Percentiles rank a stretch among this genome's conserved stretches.
Evolutionary conservation across 2,888 invertebrate genomes (phyloP).

Genomic region (Helicoverpa assulta): DNA sequence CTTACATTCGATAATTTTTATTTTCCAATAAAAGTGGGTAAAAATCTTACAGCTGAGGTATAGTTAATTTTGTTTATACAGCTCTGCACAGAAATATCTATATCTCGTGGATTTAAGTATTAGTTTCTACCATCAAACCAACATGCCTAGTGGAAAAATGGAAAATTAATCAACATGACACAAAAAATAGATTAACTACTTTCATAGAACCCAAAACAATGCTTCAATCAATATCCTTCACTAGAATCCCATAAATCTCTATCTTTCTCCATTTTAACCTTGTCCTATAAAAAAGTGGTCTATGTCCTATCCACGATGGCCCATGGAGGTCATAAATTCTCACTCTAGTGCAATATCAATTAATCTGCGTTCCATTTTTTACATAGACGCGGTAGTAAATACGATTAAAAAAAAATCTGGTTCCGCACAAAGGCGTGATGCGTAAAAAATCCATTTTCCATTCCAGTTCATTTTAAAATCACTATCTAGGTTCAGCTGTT

Average conservation of each 20-base stretch:
- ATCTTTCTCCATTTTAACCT: neutral
- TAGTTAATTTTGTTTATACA: too few species aligned
- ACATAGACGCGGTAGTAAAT: neutral
- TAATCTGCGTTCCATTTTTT: neutral
- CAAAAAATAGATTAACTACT: too few species aligned
- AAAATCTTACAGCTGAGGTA: too few species aligned
- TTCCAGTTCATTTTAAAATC: conserved; percentile 39
- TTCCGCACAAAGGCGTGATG: conserved; percentile 12
- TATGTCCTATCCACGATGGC: neutral
- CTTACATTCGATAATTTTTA: too few species aligned
- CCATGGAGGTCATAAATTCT: neutral
- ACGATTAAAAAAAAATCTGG: conserved; percentile 10
- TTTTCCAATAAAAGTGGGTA: too few species aligned
- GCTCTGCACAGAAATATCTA: too few species aligned
- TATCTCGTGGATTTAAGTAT: too few species aligned
- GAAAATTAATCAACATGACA: too few species aligned
- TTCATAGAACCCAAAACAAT: neutral
- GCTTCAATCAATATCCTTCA: too few species aligned
- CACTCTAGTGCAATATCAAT: conserved; percentile 1
- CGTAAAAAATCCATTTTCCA: conserved; percentile 48
- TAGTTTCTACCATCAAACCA: too few species aligned
- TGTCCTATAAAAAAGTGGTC: neutral
- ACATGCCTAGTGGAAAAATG: too few species aligned
- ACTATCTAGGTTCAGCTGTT: conserved; percentile 21
- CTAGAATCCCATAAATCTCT: too few species aligned